Percentiles rank a stretch among this genome's conserved stretches.
Evolutionary conservation across 2,888 invertebrate genomes (phyloP).

Genomic region (Plemyria rubiginata): DNA sequence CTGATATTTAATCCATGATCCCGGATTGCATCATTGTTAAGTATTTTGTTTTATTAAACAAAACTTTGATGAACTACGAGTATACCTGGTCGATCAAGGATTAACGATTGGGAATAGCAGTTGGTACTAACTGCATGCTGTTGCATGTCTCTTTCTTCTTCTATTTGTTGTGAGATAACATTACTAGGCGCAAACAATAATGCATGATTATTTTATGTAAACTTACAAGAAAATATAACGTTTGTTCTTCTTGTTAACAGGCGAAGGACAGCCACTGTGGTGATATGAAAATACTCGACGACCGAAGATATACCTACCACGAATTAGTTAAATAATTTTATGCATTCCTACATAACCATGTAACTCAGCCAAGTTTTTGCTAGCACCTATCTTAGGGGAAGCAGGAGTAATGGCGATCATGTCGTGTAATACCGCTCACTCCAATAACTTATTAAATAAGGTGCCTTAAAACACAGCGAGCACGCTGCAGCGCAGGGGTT

Average conservation of each 20-base stretch:
- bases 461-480: too few species aligned
- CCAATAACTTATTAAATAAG: too few species aligned
- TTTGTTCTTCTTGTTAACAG: constrained; percentile 52
- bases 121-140: constrained; percentile 63
- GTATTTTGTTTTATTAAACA: not conserved
- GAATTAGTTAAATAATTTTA: constrained; percentile 46
- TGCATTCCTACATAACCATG: constrained; percentile 56
- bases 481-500: too few species aligned
- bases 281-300: constrained; percentile 47
- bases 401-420: too few species aligned
- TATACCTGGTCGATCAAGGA: not conserved
- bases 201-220: constrained; percentile 47
- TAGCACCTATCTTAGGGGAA: constrained; percentile 6
- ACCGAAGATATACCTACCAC: constrained; percentile 38
- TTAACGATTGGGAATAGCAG: constrained; percentile 16
- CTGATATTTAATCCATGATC: not conserved
- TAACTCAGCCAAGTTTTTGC: constrained; percentile 23
- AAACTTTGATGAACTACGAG: not conserved
- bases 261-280: constrained; percentile 67
- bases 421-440: too few species aligned
- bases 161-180: constrained; percentile 85
- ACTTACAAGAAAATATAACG: constrained; percentile 23
- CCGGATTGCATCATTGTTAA: not conserved
- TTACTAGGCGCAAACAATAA: constrained; percentile 48
- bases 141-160: constrained; percentile 60